phyloP scores from a whole-genome alignment of 2,797 vertebrate genomes.

The Enoplosus armatus region DNA sequence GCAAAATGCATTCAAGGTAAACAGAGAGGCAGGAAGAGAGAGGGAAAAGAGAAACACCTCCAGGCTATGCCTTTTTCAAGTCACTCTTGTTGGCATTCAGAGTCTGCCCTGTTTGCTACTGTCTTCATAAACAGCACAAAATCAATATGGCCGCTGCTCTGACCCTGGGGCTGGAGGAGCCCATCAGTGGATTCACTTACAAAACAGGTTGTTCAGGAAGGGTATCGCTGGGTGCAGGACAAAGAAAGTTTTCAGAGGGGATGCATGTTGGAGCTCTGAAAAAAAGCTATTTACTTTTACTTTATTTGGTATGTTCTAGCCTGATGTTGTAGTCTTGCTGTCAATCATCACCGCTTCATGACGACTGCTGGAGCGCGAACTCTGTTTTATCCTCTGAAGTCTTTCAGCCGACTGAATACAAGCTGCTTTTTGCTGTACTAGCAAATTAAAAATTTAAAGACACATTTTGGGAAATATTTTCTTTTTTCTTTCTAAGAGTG shows the following conservation, averaged over 20 bases:
- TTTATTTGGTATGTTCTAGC: neutral
- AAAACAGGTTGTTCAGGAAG: conserved; percentile 42
- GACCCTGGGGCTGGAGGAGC: conserved; percentile 57
- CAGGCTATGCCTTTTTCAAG: conserved; percentile 48
- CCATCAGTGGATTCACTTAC: conserved; percentile 57
- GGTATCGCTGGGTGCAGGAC: conserved; percentile 15
- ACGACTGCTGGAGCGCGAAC: neutral
- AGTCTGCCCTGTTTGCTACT: conserved; percentile 60
- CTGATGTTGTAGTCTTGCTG: neutral
- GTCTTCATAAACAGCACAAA: conserved; percentile 72
- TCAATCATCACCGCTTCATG: neutral
- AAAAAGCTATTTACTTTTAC: neutral
- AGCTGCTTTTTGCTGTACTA: neutral
- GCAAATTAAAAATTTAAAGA: neutral
- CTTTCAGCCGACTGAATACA: neutral
- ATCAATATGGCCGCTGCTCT: conserved; percentile 69
- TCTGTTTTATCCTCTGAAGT: neutral
- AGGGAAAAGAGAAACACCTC: conserved; percentile 23
- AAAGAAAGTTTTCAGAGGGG: conserved; percentile 21
- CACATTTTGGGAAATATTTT: neutral
- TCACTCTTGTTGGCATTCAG: conserved; percentile 58
- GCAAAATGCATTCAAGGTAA: conserved; percentile 34
- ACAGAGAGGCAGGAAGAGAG: conserved; percentile 29
- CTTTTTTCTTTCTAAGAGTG: too few relatives aligned
- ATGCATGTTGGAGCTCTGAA: neutral